Conservation (phyloP, 2,888 invertebrate species). For the Dendrolimus houi region DNA sequence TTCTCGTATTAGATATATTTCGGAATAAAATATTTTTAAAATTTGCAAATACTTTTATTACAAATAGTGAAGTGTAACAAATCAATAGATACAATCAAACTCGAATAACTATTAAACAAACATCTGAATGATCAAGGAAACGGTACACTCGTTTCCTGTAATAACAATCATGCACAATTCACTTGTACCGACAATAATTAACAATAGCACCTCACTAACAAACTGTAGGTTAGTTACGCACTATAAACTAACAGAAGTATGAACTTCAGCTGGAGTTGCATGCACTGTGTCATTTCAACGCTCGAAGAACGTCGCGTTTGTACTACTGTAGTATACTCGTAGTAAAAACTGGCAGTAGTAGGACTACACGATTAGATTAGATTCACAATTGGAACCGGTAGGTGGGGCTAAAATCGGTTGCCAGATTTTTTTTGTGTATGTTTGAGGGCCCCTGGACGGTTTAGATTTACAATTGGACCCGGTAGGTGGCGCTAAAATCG, state of each 20-base stretch:
- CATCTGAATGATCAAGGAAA: slow-evolving; percentile 22
- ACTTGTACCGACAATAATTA: slow-evolving; percentile 25
- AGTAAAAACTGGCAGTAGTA: no score
- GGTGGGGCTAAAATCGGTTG: no score
- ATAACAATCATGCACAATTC: slow-evolving; percentile 23
- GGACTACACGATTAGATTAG: no score
- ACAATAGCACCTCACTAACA: slow-evolving; percentile 24
- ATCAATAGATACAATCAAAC: slow-evolving; percentile 11
- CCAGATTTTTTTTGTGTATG: no score
- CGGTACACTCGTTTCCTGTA: slow-evolving; percentile 14
- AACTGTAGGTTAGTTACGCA: slow-evolving; percentile 39
- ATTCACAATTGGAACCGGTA: no score
- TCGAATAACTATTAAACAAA: slow-evolving; percentile 19
- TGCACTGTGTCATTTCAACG: neutral
- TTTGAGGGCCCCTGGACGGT: no score
- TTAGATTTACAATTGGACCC: no score
- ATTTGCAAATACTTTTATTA: no score
- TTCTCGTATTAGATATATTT: no score
- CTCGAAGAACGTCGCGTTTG: slow-evolving; percentile 2
- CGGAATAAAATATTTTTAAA: no score
- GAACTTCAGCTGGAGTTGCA: neutral
- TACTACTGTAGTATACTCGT: no score
- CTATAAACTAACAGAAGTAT: slow-evolving; percentile 24
- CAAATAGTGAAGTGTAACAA: slow-evolving; percentile 1
- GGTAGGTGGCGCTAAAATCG: no score